These are phyloP conservation scores for Epizoanthus rinbou DNA, from an alignment of 92 coral and sea anemone genomes.

Conservation along the genomic window DNA sequence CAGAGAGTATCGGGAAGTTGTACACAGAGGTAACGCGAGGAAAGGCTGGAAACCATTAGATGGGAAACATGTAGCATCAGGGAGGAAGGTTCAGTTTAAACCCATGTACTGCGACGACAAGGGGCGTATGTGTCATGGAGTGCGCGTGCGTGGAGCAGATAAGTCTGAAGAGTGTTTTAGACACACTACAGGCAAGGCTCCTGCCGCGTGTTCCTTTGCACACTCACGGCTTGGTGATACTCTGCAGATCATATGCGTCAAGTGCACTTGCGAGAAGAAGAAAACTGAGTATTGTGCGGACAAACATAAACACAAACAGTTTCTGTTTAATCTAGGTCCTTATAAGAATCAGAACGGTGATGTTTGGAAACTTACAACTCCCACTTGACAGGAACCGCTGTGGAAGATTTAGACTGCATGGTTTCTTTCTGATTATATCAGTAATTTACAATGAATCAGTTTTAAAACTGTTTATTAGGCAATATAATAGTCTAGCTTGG, in stretches of 20 bases:
- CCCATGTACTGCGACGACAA: slow-evolving; percentile 91
- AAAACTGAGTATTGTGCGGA: slow-evolving; percentile 89
- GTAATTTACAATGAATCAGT: not conserved
- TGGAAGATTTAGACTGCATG: not conserved
- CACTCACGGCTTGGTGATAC: slow-evolving; percentile 99
- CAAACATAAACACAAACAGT: slow-evolving; percentile 84
- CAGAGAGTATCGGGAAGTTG: slow-evolving; percentile 83
- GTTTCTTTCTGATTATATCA: not conserved
- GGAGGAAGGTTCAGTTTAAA: slow-evolving; percentile 85
- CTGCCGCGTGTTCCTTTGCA: slow-evolving; percentile 91
- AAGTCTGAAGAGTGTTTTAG: slow-evolving; percentile 95
- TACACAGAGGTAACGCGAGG: slow-evolving; percentile 58
- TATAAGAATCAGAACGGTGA: slow-evolving; percentile 89
- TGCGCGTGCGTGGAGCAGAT: slow-evolving; percentile 95
- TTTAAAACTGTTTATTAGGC: not conserved
- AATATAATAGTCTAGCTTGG: not conserved
- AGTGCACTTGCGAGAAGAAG: slow-evolving; percentile 89
- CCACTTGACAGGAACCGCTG: slow-evolving; percentile 4
- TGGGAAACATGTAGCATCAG: slow-evolving; percentile 86
- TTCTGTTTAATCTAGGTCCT: slow-evolving; percentile 91
- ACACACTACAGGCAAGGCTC: slow-evolving; percentile 91
- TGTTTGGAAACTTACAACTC: slow-evolving; percentile 66
- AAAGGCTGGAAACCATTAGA: slow-evolving; percentile 92
- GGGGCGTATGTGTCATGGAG: slow-evolving; percentile 97
- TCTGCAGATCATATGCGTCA: slow-evolving; percentile 92